Evolutionary conservation across 2,113 vertebrate genomes (phyloP).

Genomic region (Proteles cristata): DNA sequence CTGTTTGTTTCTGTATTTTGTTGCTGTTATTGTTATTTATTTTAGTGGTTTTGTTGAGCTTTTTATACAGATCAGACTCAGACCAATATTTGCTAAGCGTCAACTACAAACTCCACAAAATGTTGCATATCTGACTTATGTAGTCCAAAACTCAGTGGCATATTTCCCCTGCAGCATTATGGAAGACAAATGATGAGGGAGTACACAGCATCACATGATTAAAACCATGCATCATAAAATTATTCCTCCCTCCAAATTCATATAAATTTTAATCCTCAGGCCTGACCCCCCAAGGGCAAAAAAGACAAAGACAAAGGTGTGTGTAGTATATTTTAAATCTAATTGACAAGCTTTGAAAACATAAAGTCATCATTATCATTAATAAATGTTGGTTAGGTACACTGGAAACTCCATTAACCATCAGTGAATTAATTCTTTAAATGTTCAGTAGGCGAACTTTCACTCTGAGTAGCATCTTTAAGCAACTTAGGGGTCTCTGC

Average conservation of each 20-base stretch:
- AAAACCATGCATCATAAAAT: slow-evolving; percentile 36
- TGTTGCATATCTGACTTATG: not conserved
- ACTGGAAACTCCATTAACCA: slow-evolving; percentile 58
- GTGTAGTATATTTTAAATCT: slow-evolving; percentile 14
- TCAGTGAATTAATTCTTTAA: slow-evolving; percentile 56
- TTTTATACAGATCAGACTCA: not conserved
- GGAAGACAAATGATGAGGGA: slow-evolving; percentile 22
- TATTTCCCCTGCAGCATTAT: not conserved
- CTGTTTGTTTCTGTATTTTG: not conserved
- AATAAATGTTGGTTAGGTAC: slow-evolving; percentile 57
- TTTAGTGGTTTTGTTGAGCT: slow-evolving; percentile 26
- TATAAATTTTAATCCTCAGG: slow-evolving; percentile 13
- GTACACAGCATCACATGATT: not conserved
- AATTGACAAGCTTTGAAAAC: slow-evolving; percentile 54
- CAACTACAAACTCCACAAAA: not conserved
- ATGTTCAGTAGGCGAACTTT: slow-evolving; percentile 48
- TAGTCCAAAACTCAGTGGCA: not conserved
- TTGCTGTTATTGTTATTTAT: not conserved
- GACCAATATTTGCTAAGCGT: not conserved
- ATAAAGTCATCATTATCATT: slow-evolving; percentile 57
- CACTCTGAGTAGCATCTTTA: slow-evolving; percentile 34
- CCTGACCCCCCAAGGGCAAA: not conserved
- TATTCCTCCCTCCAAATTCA: slow-evolving; percentile 14
- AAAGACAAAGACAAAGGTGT: not conserved
- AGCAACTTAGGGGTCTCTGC: not conserved